Base-by-base conservation (phyloP, 2,113 vertebrate genomes). In the Eupsittula cactorum region DNA sequence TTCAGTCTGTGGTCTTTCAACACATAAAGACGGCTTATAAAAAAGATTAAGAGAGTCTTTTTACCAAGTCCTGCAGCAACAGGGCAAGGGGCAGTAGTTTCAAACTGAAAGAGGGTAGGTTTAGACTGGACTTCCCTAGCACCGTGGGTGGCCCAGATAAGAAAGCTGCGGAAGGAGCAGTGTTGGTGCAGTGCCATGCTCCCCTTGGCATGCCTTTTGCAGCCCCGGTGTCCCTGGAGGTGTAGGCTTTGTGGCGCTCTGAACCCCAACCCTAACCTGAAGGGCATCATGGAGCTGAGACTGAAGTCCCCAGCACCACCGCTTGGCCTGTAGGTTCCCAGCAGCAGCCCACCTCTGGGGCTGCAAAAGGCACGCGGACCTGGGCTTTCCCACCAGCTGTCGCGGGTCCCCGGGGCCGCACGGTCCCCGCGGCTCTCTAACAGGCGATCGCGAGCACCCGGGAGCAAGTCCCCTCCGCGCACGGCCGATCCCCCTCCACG, bases 131-230 rank as follows among this genome's bases (percentile, higher is more conserved):
- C 70, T 3, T 70, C 3, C 44, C 35, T 14, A 42, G 47, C n/a
- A 10, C 53, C 4, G 4, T 0, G 27, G 12, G 13, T 5, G 28
- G 47, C 52, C 25, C 27, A 14, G 27, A 8, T 0, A 7, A 25
- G 20, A 15, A 5, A 50, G 39, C 5, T 0, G 27, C 0, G 20
- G 17, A 13, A n/a, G 28, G 7, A 19, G 44, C 46, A 4, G 0
- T 1, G 33, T 0, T 12, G 47, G 8, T 2, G 31, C 35, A 9
- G 16, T 0, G 35, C 44, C 18, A 1, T 0, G 63, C 23, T 44
- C 3, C 20, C 39, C 15, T 12, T 0, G 4, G 15, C 68, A 15
- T 1, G 15, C 46, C 7, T 50, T 19, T 5, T 9, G 23, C 85
- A 57, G 76, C 28, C 13, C 25, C 17, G 0, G 4, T 1, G 35